These are phyloP conservation scores for Spermophilus dauricus DNA, from an alignment of 2,113 vertebrate genomes.

Conservation along the genomic window DNA sequence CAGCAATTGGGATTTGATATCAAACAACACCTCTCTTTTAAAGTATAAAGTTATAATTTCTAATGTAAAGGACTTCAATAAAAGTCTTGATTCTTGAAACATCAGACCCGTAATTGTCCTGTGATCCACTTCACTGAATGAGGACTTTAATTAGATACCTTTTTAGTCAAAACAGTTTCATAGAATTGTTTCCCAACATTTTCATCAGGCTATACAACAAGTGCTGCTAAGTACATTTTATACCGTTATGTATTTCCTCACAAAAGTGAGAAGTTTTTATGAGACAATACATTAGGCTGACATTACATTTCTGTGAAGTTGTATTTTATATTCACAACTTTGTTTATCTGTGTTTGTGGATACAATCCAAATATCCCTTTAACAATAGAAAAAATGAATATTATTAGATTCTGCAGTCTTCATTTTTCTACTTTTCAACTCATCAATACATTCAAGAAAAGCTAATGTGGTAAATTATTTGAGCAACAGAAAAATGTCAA, in stretches of 20 bases:
- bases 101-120: not conserved
- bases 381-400: not conserved
- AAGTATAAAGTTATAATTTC: not conserved
- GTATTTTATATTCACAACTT: conserved; percentile 3
- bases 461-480: not conserved
- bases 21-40: not conserved
- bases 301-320: not conserved
- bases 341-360: not conserved
- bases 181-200: not conserved
- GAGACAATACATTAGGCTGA: not conserved
- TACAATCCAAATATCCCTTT: not conserved
- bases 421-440: not conserved
- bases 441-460: not conserved
- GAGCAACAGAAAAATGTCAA: not conserved
- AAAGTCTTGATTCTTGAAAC: not conserved
- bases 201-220: not conserved
- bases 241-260: not conserved
- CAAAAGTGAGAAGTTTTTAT: not conserved
- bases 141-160: not conserved
- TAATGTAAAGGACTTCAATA: not conserved
- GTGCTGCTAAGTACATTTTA: not conserved
- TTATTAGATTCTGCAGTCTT: not conserved
- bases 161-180: not conserved
- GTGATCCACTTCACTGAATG: not conserved
- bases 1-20: not conserved